phyloP scores from a whole-genome alignment of 2,888 invertebrate species.

The Leptura quadrifasciata region DNA sequence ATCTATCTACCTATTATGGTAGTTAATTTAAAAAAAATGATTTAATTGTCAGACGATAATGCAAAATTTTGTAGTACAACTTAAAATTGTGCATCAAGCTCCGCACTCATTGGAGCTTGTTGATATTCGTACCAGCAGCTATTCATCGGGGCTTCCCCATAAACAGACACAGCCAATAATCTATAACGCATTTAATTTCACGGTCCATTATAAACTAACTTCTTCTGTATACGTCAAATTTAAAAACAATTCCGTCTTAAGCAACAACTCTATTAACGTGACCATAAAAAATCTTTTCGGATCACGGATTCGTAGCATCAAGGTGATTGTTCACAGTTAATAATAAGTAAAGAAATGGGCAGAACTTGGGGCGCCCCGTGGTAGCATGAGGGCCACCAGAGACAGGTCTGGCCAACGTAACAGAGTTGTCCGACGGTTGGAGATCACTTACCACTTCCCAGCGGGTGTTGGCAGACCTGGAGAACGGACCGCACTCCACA shows the following conservation, averaged over 20 bases:
- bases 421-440: constrained; percentile 64
- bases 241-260: constrained; percentile 3
- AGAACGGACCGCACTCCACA: constrained; percentile 55
- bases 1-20: too few species aligned
- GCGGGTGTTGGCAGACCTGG: constrained; percentile 55
- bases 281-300: constrained; percentile 8
- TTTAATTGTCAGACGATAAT: too few species aligned
- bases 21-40: too few species aligned
- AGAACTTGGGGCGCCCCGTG: constrained; percentile 41
- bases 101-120: not conserved
- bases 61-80: too few species aligned
- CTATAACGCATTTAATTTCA: constrained; percentile 12
- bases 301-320: constrained; percentile 38
- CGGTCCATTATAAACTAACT: constrained; percentile 6
- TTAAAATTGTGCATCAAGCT: too few species aligned
- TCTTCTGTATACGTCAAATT: constrained; percentile 13
- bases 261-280: not conserved
- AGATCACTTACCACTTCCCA: constrained; percentile 64
- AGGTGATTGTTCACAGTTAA: constrained; percentile 56
- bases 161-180: not conserved
- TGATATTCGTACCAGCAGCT: not conserved
- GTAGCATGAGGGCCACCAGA: constrained; percentile 54
- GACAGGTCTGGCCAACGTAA: constrained; percentile 56
- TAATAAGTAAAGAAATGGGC: constrained; percentile 54
- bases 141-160: not conserved